These are phyloP conservation scores for Romanogobio albipinnatus DNA, from an alignment of 2,113 vertebrate genomes.

Conservation along the genomic window DNA sequence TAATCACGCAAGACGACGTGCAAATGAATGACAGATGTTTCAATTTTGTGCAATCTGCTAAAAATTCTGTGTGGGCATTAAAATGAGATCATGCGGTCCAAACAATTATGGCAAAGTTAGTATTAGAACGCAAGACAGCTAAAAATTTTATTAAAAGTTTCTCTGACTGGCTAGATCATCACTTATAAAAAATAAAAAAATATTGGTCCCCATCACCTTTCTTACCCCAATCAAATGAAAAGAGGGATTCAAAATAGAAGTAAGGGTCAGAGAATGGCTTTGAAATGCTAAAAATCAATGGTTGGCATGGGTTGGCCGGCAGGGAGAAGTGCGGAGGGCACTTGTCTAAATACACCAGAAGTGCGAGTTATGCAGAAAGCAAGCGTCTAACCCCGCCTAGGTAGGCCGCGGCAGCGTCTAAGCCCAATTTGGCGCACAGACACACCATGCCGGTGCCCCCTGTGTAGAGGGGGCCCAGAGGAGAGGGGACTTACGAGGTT, in stretches of 20 bases:
- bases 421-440: slow-evolving; percentile 56
- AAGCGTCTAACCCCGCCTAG: slow-evolving; percentile 69
- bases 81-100: slow-evolving; percentile 30
- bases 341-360: slow-evolving; percentile 52
- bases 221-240: slow-evolving; percentile 23
- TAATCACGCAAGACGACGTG: not conserved
- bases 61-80: not conserved
- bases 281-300: slow-evolving; percentile 18
- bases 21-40: not conserved
- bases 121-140: not conserved
- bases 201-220: slow-evolving; percentile 16
- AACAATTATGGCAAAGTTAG: not conserved
- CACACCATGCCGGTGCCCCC: slow-evolving; percentile 72
- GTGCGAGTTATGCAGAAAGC: slow-evolving; percentile 71
- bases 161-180: not conserved
- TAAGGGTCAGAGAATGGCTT: not conserved
- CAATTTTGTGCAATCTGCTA: not conserved
- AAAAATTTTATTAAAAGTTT: not conserved
- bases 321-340: slow-evolving; percentile 40
- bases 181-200: not conserved
- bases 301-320: slow-evolving; percentile 38
- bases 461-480: slow-evolving; percentile 57
- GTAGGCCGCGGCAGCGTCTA: slow-evolving; percentile 46
- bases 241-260: not conserved
- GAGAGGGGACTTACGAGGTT: slow-evolving; percentile 83